These are phyloP conservation scores for Micronycteris hirsuta DNA, from an alignment of 2,113 vertebrate species.

Conservation along the genomic window DNA sequence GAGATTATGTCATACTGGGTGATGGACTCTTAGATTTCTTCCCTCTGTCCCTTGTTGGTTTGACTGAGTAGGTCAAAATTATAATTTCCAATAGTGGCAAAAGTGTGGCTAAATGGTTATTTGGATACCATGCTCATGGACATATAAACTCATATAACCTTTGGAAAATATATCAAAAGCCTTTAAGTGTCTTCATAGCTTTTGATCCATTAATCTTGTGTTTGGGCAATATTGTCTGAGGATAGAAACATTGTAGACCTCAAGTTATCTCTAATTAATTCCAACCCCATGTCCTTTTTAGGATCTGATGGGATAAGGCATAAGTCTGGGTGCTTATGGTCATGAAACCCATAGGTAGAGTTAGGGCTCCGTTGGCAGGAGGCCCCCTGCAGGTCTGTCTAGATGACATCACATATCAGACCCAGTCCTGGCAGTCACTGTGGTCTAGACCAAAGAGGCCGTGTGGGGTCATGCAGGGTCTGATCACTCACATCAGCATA, in stretches of 20 bases:
- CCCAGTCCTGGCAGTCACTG: background rate
- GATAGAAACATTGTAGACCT: background rate
- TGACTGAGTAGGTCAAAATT: background rate
- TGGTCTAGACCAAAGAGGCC: background rate
- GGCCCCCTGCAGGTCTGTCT: background rate
- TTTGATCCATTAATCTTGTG: background rate
- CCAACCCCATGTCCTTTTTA: background rate
- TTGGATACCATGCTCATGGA: background rate
- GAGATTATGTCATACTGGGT: background rate
- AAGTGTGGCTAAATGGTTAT: background rate
- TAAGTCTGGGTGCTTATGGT: background rate
- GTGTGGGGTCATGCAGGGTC: background rate
- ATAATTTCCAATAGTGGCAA: background rate
- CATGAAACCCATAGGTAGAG: background rate
- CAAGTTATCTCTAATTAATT: background rate
- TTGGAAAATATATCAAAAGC: background rate
- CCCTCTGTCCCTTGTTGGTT: background rate
- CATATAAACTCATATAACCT: background rate
- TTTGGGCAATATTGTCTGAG: background rate
- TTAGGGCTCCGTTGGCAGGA: background rate
- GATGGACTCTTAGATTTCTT: background rate
- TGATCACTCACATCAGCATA: background rate
- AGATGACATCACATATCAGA: background rate
- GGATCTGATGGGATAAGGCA: background rate
- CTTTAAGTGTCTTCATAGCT: background rate